Evolutionary conservation across 2,888 invertebrate species (phyloP).

Genomic region (Ochropleura plecta): DNA sequence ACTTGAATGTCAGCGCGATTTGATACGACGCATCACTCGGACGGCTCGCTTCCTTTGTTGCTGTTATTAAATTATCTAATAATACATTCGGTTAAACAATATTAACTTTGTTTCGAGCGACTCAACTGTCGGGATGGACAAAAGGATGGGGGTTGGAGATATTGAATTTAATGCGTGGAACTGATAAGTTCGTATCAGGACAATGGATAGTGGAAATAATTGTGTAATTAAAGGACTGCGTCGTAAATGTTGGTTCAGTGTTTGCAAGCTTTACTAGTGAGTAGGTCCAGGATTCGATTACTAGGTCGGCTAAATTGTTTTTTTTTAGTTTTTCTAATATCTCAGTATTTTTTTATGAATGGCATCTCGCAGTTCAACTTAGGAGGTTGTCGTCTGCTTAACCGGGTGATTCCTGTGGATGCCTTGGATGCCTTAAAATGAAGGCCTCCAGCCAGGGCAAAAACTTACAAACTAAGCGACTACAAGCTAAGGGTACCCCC

Average conservation of each 20-base stretch:
- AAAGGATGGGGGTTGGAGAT: conserved; percentile 18
- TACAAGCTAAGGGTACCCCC: too few species aligned
- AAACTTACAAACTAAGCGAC: too few species aligned
- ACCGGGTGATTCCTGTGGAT: too few species aligned
- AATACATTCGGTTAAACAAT: conserved; percentile 69
- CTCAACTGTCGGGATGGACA: conserved; percentile 14
- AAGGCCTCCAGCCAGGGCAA: too few species aligned
- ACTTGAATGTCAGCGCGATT: conserved; percentile 88
- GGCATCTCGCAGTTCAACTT: too few species aligned
- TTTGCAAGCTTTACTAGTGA: not conserved
- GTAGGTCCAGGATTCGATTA: not conserved
- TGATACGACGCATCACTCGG: conserved; percentile 86
- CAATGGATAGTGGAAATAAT: not conserved
- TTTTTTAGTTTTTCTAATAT: not conserved
- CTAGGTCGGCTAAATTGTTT: not conserved
- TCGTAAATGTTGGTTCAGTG: too few species aligned
- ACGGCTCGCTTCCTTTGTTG: conserved; percentile 86
- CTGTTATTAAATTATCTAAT: conserved; percentile 85
- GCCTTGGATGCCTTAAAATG: too few species aligned
- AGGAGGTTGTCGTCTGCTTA: too few species aligned
- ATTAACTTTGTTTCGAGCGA: conserved; percentile 52
- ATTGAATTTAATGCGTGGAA: conserved; percentile 28
- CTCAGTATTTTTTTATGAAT: too few species aligned
- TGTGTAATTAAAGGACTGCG: not conserved
- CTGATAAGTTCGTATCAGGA: conserved; percentile 35